These are phyloP conservation scores for Sminthurinus aureus DNA, from an alignment of 2,888 invertebrate species.

Conservation along the genomic window DNA sequence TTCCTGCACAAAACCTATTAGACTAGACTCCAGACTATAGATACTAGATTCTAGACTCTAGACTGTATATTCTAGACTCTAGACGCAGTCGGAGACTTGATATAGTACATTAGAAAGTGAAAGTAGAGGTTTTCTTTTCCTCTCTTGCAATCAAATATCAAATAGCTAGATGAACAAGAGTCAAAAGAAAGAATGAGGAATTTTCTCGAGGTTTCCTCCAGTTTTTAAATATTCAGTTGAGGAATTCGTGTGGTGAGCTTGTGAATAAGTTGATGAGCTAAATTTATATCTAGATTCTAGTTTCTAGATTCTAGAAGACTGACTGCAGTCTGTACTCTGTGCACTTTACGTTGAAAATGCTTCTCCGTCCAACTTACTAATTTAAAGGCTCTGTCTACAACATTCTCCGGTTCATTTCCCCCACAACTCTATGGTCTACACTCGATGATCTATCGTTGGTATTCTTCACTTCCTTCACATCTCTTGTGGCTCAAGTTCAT, in stretches of 20 bases:
- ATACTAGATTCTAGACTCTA: too few relatives aligned
- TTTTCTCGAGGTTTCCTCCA: not conserved
- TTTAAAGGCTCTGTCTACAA: conserved; percentile 8
- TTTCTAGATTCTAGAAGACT: too few relatives aligned
- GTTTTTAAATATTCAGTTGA: not conserved
- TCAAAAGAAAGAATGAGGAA: not conserved
- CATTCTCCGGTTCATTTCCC: not conserved
- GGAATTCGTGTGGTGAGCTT: not conserved
- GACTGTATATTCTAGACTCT: too few relatives aligned
- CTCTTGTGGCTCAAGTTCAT: not conserved
- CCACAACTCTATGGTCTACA: not conserved
- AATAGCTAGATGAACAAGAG: not conserved
- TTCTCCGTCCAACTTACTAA: not conserved
- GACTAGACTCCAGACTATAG: not conserved
- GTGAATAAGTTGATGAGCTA: not conserved
- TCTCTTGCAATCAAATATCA: too few relatives aligned
- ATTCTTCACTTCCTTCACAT: not conserved
- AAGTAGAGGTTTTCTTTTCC: too few relatives aligned
- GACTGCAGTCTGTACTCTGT: too few relatives aligned
- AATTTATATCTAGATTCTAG: too few relatives aligned
- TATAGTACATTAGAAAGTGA: too few relatives aligned
- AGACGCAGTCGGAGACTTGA: too few relatives aligned
- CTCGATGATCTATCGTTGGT: not conserved
- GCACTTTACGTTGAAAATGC: not conserved
- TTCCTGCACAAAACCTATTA: not conserved